Base-by-base conservation (phyloP, 2,888 invertebrate genomes). In the Eudemis profundana region DNA sequence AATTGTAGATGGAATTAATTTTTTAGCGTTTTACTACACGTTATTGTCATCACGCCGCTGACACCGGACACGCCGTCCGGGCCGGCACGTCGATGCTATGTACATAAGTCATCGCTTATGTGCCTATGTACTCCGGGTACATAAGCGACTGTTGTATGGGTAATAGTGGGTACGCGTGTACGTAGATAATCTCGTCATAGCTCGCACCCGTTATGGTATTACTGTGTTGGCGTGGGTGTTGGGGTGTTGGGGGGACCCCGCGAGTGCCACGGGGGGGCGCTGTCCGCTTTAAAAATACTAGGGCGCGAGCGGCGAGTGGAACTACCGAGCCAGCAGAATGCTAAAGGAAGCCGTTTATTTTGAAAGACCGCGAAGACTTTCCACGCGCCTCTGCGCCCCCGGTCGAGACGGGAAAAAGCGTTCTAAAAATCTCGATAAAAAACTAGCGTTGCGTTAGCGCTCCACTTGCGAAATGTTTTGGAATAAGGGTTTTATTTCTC, bases 111-210 rank as follows among this genome's bases (percentile, higher is more conserved):
- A 88, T 89, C 85, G 86, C 84, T 81, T 88, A 89, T 85, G 75
- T 85, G 78, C 82, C 73, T 82, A 87, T 88, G 81, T 88, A 83
- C 80, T 78, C 69, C 78, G 71, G 73, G 84, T 87, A 91, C 76
- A 91, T 90, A 88, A 72, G 72, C 81, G 75, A 70, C 79, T 83
- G 80, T 78, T 84, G 86, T 86, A 83, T 78, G 81, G 82, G 81
- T 84, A 60, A 84, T 85, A 82, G 83, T 79, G 77, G 76, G 76
- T 84, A 87, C 86, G 86, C 85, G 82, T 85, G 85, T 88, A 88
- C 82, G 89, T 88, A 89, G 85, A 92, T 92, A 91, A 92, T 92
- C 91, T 90, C 91, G 90, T 91, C 90, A 91, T 91, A 91, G 89
- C 89, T 86, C 86, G 87, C 90, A 84, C 90, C 91, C 90, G 90